Conservation (phyloP, 2,797 vertebrate species). For the Anguilla pacifica region DNA sequence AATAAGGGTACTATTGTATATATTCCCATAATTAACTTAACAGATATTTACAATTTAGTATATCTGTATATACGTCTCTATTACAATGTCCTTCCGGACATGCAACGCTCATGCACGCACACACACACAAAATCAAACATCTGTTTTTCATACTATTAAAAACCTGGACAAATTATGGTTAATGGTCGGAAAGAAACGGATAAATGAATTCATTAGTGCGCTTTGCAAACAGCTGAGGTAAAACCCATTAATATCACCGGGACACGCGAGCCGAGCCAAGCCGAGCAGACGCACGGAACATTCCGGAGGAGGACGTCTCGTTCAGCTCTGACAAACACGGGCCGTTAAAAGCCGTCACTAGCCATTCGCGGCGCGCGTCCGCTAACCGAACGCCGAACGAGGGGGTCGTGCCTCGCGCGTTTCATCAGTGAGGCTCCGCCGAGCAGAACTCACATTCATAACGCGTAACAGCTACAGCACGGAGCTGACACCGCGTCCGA, state of each 20-base stretch:
- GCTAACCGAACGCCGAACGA: background rate
- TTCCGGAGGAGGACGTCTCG: background rate
- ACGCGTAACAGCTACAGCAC: conserved; percentile 37
- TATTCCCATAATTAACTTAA: background rate
- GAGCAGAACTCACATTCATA: conserved; percentile 29
- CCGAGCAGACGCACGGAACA: background rate
- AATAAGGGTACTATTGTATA: background rate
- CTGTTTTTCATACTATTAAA: background rate
- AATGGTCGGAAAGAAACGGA: background rate
- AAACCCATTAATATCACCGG: background rate
- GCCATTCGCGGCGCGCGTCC: background rate
- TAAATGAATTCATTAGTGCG: background rate
- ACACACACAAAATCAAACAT: background rate
- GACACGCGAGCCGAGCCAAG: background rate
- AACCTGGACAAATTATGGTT: background rate
- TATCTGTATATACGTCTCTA: background rate
- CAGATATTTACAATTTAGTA: background rate
- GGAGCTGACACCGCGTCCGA: conserved; percentile 32
- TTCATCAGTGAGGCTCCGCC: conserved; percentile 2
- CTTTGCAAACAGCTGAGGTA: background rate
- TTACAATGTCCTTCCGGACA: background rate
- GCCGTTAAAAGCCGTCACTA: background rate
- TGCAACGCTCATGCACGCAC: too few relatives aligned
- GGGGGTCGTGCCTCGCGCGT: background rate
- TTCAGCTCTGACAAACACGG: background rate